phyloP scores from a whole-genome alignment of 2,888 invertebrate genomes.

The Tetheella fluctuosa region DNA sequence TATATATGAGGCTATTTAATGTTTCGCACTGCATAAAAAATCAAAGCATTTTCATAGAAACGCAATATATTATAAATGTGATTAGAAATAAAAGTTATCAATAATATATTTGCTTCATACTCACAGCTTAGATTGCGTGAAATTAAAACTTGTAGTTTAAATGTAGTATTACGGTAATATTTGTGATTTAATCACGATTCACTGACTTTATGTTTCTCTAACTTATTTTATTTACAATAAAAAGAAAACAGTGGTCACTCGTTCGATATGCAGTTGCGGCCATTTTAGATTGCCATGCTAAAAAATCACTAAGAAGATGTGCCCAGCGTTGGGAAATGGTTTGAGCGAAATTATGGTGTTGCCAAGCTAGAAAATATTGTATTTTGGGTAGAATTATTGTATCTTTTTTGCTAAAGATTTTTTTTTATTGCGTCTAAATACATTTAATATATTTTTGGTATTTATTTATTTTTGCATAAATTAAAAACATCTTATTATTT shows the following conservation, averaged over 20 bases:
- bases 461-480: no score
- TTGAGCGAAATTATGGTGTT: no score
- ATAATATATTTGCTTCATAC: not conserved
- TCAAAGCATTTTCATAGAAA: not conserved
- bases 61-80: not conserved
- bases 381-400: no score
- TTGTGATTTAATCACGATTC: slow-evolving; percentile 10
- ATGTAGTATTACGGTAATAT: not conserved
- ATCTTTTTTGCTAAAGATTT: no score
- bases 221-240: slow-evolving; percentile 32
- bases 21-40: not conserved
- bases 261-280: slow-evolving; percentile 23
- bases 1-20: slow-evolving; percentile 1
- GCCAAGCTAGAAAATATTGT: no score
- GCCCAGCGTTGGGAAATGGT: no score
- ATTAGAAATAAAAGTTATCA: not conserved
- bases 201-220: not conserved
- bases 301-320: not conserved
- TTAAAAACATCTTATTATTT: no score
- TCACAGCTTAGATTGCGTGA: not conserved
- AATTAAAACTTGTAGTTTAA: not conserved
- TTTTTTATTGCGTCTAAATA: no score
- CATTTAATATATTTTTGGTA: no score
- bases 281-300: slow-evolving; percentile 3
- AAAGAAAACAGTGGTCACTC: slow-evolving; percentile 25